These are phyloP conservation scores for Antennarius striatus DNA, from an alignment of 2,113 vertebrate species.

Conservation along the genomic window DNA sequence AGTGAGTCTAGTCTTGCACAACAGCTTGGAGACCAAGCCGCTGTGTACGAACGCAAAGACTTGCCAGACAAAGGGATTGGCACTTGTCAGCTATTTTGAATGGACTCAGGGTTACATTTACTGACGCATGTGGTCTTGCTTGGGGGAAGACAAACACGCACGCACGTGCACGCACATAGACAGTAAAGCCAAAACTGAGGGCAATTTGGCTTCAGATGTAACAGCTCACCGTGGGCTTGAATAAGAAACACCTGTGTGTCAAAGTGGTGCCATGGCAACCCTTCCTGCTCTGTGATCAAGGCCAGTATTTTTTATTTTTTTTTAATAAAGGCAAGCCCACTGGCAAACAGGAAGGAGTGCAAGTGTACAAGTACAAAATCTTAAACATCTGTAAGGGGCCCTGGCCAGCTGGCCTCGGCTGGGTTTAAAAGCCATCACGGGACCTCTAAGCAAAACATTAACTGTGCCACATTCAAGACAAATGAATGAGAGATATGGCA, in stretches of 20 bases:
- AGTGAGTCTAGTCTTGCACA: constrained; percentile 64
- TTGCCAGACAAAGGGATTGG: constrained; percentile 71
- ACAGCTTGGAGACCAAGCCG: constrained; percentile 67
- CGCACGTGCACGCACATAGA: not conserved
- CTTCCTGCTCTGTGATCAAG: constrained; percentile 68
- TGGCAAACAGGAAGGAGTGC: constrained; percentile 35
- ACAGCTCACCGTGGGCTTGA: constrained; percentile 60
- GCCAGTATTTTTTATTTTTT: constrained; percentile 37
- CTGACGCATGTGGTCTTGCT: constrained; percentile 47
- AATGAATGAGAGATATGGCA: constrained; percentile 3
- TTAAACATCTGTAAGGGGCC: constrained; percentile 42
- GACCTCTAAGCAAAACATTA: not conserved
- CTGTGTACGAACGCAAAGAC: constrained; percentile 50
- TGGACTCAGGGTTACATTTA: constrained; percentile 51
- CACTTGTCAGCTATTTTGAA: constrained; percentile 72
- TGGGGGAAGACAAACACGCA: constrained; percentile 38
- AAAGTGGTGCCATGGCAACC: constrained; percentile 69
- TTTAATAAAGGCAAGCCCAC: constrained; percentile 31
- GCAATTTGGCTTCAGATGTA: constrained; percentile 57
- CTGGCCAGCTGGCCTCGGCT: not conserved
- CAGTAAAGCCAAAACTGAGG: constrained; percentile 28
- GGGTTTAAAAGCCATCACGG: constrained; percentile 3
- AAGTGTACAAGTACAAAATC: constrained; percentile 8
- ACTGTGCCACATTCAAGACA: constrained; percentile 1
- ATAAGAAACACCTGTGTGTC: constrained; percentile 71